Evolutionary conservation across 2,797 vertebrate genomes (phyloP).

Genomic region (Acropternis orthonyx): DNA sequence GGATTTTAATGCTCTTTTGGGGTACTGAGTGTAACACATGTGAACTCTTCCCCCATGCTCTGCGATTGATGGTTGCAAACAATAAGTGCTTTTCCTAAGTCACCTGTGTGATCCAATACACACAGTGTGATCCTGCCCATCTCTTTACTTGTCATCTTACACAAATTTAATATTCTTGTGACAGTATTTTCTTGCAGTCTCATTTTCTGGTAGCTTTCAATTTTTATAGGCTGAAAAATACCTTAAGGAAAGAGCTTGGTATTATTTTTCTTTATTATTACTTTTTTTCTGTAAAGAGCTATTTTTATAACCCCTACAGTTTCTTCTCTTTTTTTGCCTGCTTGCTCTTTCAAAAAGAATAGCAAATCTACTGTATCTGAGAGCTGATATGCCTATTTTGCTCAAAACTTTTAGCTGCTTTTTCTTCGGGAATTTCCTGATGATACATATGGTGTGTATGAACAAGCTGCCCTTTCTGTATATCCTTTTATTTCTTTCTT

Average conservation of each 20-base stretch:
- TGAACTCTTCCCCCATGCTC: background rate
- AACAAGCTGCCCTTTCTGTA: background rate
- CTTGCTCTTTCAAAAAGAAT: slow-evolving; percentile 37
- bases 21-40: fast-evolving
- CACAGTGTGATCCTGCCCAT: background rate
- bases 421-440: slow-evolving; percentile 36
- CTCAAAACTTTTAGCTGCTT: background rate
- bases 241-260: background rate
- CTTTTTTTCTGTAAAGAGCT: background rate
- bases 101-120: background rate
- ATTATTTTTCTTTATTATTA: too few species aligned
- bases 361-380: background rate
- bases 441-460: background rate
- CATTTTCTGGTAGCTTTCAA: background rate
- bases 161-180: background rate
- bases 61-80: background rate
- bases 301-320: background rate
- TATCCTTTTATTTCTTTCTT: slow-evolving; percentile 1
- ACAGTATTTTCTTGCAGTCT: background rate
- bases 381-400: background rate
- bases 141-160: background rate
- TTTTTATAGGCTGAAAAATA: slow-evolving; percentile 18
- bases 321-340: background rate
- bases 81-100: background rate
- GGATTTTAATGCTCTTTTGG: background rate